Evolutionary conservation across 2,113 vertebrate genomes (phyloP).

Genomic region (Sebastes schlegelii): DNA sequence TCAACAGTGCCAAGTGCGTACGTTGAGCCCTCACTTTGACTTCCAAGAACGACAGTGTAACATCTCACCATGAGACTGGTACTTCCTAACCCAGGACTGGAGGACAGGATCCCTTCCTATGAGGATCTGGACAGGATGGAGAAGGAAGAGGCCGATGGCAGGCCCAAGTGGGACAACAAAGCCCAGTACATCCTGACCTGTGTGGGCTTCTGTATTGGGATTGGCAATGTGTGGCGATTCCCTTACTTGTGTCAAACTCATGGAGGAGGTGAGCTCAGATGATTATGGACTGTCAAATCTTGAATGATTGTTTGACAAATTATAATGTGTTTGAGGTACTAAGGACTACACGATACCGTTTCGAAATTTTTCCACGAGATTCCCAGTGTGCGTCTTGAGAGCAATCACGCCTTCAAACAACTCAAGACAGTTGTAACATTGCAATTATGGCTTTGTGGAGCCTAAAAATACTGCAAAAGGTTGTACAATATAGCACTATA

Average conservation of each 20-base stretch:
- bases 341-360: neutral
- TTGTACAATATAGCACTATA: too few relatives aligned
- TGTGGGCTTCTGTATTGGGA: slow-evolving; percentile 92
- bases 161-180: slow-evolving; percentile 96
- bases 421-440: too few relatives aligned
- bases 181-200: slow-evolving; percentile 94
- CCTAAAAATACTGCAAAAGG: too few relatives aligned
- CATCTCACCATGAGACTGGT: slow-evolving; percentile 82
- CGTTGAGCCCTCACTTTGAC: slow-evolving; percentile 14
- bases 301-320: neutral
- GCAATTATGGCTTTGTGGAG: too few relatives aligned
- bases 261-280: slow-evolving; percentile 88
- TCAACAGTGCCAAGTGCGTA: neutral
- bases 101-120: slow-evolving; percentile 86
- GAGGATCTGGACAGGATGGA: slow-evolving; percentile 87
- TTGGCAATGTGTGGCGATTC: slow-evolving; percentile 95
- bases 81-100: slow-evolving; percentile 89
- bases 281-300: neutral
- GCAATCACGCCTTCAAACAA: too few relatives aligned
- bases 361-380: neutral
- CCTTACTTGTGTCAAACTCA: slow-evolving; percentile 95
- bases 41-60: neutral
- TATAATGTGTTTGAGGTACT: neutral
- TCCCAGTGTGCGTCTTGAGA: too few relatives aligned
- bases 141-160: slow-evolving; percentile 81